Conservation (phyloP, 2,797 vertebrate genomes). For the Trachops cirrhosus region DNA sequence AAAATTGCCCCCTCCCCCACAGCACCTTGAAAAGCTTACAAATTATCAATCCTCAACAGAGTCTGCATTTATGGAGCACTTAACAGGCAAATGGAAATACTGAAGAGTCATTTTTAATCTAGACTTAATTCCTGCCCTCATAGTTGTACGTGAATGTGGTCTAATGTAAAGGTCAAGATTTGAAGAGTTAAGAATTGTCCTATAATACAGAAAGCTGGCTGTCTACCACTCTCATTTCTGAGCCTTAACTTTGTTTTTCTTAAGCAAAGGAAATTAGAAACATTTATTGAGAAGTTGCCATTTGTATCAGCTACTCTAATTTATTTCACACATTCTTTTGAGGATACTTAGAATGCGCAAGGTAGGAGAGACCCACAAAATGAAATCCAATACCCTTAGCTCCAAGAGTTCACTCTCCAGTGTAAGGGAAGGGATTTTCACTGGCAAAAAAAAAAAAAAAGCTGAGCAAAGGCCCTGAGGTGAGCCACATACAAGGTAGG, state of each 20-base stretch:
- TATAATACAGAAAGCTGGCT: background rate
- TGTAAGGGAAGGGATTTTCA: background rate
- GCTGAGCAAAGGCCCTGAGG: background rate
- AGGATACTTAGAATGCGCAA: background rate
- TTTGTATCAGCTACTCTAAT: constrained; percentile 57
- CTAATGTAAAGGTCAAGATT: background rate
- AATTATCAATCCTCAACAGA: background rate
- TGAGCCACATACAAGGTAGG: background rate
- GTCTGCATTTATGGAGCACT: background rate
- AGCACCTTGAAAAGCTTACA: background rate
- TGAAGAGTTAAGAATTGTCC: constrained; percentile 34
- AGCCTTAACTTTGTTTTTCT: constrained; percentile 41
- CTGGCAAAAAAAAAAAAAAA: background rate
- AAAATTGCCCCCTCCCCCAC: background rate
- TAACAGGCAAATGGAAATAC: background rate
- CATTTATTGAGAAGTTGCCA: constrained; percentile 63
- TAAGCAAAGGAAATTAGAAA: constrained; percentile 68
- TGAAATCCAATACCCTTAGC: background rate
- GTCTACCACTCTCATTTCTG: background rate
- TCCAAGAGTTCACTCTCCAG: background rate
- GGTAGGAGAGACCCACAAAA: background rate
- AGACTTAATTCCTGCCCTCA: background rate
- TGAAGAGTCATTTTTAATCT: background rate
- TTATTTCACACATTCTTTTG: constrained; percentile 40
- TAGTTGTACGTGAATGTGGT: background rate